A percentile compares a stretch with the other conserved stretches of the same genome.
Conservation (phyloP, 1,140 invertebrate genomes). For the Mercenaria mercenaria region DNA sequence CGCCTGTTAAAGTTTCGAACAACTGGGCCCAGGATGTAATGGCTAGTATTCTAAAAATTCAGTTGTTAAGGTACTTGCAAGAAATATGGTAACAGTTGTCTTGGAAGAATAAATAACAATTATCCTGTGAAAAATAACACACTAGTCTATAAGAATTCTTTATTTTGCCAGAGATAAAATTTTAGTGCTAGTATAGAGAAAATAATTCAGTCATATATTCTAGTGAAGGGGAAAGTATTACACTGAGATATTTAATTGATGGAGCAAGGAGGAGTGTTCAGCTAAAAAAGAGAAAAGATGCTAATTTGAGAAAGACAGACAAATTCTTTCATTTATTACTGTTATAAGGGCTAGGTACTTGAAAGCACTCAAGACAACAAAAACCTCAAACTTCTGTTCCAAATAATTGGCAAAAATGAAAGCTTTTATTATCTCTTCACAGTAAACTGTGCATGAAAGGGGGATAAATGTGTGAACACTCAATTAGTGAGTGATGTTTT, state of each 20-base stretch:
- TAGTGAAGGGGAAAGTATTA: neutral
- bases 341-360: neutral
- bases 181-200: neutral
- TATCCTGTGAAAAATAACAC: neutral
- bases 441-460: slow-evolving; percentile 12
- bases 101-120: neutral
- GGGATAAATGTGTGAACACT: slow-evolving; percentile 43
- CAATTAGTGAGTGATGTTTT: slow-evolving; percentile 14
- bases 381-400: neutral
- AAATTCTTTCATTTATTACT: slow-evolving; percentile 8
- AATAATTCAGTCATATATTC: neutral
- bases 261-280: neutral
- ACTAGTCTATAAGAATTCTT: neutral
- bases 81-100: too few relatives aligned
- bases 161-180: neutral
- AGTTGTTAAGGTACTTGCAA: too few relatives aligned
- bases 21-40: too few relatives aligned
- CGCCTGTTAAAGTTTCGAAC: too few relatives aligned
- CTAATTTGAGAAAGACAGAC: slow-evolving; percentile 4
- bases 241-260: neutral
- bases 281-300: neutral
- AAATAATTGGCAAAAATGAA: slow-evolving; percentile 34
- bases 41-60: too few relatives aligned
- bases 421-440: slow-evolving; percentile 19
- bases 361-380: neutral